Evolutionary conservation across 1,140 invertebrate species (phyloP), one percentile per base, ranked within the genome.

Genomic region (Caenorhabditis inopinata): DNA sequence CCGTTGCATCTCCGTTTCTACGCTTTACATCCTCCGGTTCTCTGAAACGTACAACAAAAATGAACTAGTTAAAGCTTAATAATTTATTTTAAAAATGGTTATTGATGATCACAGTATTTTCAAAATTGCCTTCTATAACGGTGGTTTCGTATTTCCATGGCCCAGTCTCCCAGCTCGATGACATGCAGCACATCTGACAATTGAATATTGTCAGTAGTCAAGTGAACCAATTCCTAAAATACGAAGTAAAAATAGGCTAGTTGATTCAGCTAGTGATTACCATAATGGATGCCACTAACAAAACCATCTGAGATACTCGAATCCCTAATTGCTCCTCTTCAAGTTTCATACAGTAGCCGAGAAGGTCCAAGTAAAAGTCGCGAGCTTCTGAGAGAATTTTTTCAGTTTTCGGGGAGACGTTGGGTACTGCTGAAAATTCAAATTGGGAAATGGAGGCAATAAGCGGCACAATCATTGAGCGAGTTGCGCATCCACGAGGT

Each of bases 121-220:
- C 58, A 68, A 38, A 68, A 68, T 68, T 68, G 58, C 23, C 58
- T 4, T 42, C 58, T 68, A 68, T 68, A 68, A 9, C 58, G 58
- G 32, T 68, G 58, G 38, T 68, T 32, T 32, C 58, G 32, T 21
- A 68, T n/a, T 21, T 68, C 58, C 32, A 12, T 18, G n/a, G 58
- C 35, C 58, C 58, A 68, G 58, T 68, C 32, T 21, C 58, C 58
- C 27, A 68, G 58, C 35, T 68, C 58, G 11, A 68, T 68, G n/a
- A 68, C 58, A 25, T 68, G 58, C 11, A 68, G 32, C n/a, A 68
- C 58, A 32, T 68, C 58, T 11, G 58, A 68, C 0, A 68, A 32
- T 68, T 68, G 58, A 68, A 68, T 68, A n/a, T 68, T 68, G 32
- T 68, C 58, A 2, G 58, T 68, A 29, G 58, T 29, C 21, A 68